phyloP scores from a whole-genome alignment of 2,888 invertebrate species.

The Eupithecia vulgata region DNA sequence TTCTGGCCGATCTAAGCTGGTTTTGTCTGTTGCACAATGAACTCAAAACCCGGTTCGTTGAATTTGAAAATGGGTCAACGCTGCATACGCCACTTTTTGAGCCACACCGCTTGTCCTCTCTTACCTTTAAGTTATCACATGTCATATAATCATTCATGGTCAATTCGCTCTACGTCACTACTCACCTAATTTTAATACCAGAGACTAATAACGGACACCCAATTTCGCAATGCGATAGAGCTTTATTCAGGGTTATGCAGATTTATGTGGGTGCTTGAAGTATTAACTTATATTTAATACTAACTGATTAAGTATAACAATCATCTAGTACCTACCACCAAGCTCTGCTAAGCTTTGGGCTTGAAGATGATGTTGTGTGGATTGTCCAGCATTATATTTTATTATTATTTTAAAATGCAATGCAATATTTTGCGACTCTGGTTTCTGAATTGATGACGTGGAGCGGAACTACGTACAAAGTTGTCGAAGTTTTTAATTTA shows the following conservation, averaged over 20 bases:
- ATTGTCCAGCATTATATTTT: too few species aligned
- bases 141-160: too few species aligned
- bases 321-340: too few species aligned
- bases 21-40: conserved; percentile 4
- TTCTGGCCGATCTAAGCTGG: conserved; percentile 23
- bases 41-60: neutral
- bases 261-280: too few species aligned
- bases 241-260: neutral
- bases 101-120: neutral
- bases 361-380: too few species aligned
- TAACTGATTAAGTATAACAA: too few species aligned
- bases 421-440: neutral
- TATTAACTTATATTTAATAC: too few species aligned
- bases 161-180: too few species aligned
- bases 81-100: neutral
- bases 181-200: too few species aligned
- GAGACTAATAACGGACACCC: too few species aligned
- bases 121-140: neutral
- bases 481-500: neutral
- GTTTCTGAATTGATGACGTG: neutral
- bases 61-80: conserved; percentile 4
- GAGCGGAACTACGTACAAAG: neutral
- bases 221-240: neutral
- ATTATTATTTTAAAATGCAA: too few species aligned
- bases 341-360: too few species aligned